Evolutionary conservation across 2,888 invertebrate species (phyloP), one percentile per base, ranked within the genome.

Genomic region (Heliconius aoede): DNA sequence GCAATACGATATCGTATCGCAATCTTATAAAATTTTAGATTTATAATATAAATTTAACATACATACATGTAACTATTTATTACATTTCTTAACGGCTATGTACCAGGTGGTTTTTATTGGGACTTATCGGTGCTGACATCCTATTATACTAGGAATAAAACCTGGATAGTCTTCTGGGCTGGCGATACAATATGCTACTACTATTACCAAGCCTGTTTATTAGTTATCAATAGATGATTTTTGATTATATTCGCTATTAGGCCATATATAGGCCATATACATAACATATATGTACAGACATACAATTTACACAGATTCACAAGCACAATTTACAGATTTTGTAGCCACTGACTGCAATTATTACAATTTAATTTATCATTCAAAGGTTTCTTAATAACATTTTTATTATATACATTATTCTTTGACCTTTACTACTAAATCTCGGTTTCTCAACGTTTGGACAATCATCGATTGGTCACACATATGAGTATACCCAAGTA

Each of bases 381-480:
- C 32, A 55, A 55, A 60, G 60, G 26, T 74, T 67, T 67, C 58
- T 13, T 40, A 74, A 74, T 26, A 30, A 40, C 21, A 60, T 67
- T 74, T 36, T 68, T 69, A 32, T n/a, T 64, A 58, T 36, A 58
- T 46, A 61, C 36, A 64, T 73, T 58, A 61, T 32, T 68, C n/a
- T 72, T 58, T 64, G 40, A 72, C 72, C 55, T 76, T 76, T 76
- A 64, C n/a, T 60, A 58, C 40, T 61, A 60, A 68, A 58, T 58
- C 72, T 40, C 26, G 13, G 55, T 76, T 72, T 60, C 76, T 51
- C 46, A 76, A 74, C 60, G 46, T 24, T 71, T 51, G 18, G 24
- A 32, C 72, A 21, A 72, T 76, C 72, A 61, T 67, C 36, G 60
- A 61, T 72, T 58, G 36, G 60, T 72, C 60, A 72, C 72, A 72